Conservation (phyloP, 2,113 vertebrate species). For the Synchiropus splendidus region DNA sequence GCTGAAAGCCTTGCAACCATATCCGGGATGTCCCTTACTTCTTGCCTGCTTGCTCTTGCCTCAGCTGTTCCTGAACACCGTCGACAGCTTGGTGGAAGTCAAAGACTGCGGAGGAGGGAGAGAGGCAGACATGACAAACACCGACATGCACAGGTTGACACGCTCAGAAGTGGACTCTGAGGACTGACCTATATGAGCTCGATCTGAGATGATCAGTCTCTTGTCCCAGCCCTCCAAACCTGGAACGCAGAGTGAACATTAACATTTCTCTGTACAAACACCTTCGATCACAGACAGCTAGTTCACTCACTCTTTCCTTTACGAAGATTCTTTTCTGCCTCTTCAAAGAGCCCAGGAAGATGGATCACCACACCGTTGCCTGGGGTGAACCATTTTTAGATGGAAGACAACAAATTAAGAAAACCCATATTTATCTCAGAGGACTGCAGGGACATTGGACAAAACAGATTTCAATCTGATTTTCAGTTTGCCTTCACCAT, state of each 20-base stretch:
- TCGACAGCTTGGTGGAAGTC: conserved; percentile 98
- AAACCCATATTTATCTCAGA: too few species aligned
- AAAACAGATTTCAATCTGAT: too few species aligned
- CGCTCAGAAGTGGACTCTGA: background rate
- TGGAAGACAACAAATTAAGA: too few species aligned
- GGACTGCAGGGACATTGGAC: too few species aligned
- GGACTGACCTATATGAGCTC: conserved; percentile 91
- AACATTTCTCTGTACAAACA: background rate
- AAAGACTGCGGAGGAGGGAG: conserved; percentile 77
- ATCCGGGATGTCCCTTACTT: conserved; percentile 73
- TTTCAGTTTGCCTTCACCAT: too few species aligned
- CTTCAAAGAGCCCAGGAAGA: conserved; percentile 93
- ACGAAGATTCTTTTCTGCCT: conserved; percentile 86
- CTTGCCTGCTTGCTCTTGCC: conserved; percentile 93
- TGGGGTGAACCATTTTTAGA: conserved; percentile 46
- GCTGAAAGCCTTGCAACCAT: background rate
- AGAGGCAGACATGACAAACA: conserved; percentile 45
- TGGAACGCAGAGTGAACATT: conserved; percentile 32
- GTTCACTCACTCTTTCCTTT: conserved; percentile 84
- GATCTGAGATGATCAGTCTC: conserved; percentile 92
- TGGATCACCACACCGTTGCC: conserved; percentile 98
- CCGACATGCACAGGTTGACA: conserved; percentile 13
- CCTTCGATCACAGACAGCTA: too few species aligned
- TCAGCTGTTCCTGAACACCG: conserved; percentile 92
- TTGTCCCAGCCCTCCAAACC: conserved; percentile 92